Conservation (phyloP, 2,113 vertebrate species). For the Theristicus caerulescens region DNA sequence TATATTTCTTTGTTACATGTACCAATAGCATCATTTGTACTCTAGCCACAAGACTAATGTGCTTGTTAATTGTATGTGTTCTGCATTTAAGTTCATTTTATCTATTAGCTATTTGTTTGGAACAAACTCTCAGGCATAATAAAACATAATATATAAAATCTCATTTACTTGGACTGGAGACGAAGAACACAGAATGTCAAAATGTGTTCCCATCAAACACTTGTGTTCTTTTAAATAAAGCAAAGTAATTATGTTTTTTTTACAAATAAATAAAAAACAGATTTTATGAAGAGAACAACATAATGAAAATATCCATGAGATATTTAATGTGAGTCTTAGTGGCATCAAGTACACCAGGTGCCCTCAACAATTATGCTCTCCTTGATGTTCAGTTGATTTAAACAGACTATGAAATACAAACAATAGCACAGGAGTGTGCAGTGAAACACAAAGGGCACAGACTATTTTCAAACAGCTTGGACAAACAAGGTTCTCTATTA, state of each 20-base stretch:
- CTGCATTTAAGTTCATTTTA: neutral
- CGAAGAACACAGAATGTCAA: neutral
- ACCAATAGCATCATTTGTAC: neutral
- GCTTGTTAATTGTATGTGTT: neutral
- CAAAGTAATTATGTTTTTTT: neutral
- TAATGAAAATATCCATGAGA: neutral
- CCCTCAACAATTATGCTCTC: neutral
- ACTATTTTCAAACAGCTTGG: slow-evolving; percentile 1
- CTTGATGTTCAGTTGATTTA: neutral
- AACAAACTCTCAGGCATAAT: neutral
- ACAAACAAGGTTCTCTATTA: neutral
- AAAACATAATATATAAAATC: neutral
- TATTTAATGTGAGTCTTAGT: neutral
- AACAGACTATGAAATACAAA: neutral
- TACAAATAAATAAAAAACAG: neutral
- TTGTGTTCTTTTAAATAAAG: neutral
- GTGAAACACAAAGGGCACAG: neutral
- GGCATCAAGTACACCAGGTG: neutral
- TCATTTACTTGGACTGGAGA: neutral
- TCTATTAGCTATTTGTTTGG: neutral
- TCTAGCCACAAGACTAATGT: neutral
- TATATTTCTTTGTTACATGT: neutral
- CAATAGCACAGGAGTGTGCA: neutral
- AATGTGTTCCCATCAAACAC: neutral
- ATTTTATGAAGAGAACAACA: neutral